Evolutionary conservation across 2,888 invertebrate species (phyloP).

Genomic region (Deladenus siricidicola): DNA sequence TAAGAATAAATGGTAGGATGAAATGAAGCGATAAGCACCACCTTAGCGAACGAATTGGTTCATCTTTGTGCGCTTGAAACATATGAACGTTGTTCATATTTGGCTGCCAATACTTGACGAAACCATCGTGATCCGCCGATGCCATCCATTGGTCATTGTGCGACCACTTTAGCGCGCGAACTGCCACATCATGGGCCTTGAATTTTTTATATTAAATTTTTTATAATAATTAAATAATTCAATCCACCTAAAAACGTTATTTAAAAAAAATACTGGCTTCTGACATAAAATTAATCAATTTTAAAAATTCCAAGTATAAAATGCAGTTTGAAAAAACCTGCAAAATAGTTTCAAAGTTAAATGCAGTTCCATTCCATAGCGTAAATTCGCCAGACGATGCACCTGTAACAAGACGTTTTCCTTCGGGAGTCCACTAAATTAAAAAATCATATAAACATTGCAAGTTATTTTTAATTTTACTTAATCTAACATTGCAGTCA

Average conservation of each 20-base stretch:
- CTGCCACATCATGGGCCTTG: constrained; percentile 96
- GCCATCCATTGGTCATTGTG: constrained; percentile 99
- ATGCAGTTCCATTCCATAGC: constrained; percentile 98
- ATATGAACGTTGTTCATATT: constrained; percentile 99
- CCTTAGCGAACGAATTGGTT: constrained; percentile 96
- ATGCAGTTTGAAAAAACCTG: too few relatives aligned
- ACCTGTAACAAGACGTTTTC: constrained; percentile 89
- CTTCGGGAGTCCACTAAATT: constrained; percentile 91
- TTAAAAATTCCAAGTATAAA: too few relatives aligned
- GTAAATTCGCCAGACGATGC: constrained; percentile 99
- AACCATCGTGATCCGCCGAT: constrained; percentile 94
- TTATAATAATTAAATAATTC: not conserved
- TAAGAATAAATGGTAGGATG: too few relatives aligned
- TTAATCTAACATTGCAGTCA: not conserved
- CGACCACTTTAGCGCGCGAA: constrained; percentile 99
- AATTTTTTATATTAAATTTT: constrained; percentile 9
- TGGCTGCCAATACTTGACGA: constrained; percentile 99
- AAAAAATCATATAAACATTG: too few relatives aligned
- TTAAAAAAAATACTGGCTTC: too few relatives aligned
- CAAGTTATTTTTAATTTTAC: not conserved
- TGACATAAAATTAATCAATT: too few relatives aligned
- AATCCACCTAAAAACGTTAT: too few relatives aligned
- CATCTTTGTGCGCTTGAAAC: constrained; percentile 97
- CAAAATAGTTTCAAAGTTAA: constrained; percentile 99
- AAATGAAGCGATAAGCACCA: too few relatives aligned